Evolutionary conservation across 2,888 invertebrate species (phyloP).

Genomic region (Amiota mariae): DNA sequence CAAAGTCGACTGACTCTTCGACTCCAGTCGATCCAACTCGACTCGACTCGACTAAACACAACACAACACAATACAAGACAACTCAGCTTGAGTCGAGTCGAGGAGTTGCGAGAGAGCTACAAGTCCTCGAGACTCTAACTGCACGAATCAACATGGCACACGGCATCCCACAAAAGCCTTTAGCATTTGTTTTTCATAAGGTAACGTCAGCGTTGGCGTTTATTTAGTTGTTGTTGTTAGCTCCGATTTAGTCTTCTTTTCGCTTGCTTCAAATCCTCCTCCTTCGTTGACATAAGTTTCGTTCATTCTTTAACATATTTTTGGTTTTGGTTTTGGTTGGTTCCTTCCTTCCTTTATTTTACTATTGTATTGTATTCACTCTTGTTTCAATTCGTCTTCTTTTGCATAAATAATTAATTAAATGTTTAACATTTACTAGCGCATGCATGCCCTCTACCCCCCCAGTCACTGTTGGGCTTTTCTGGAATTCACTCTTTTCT

Average conservation of each 20-base stretch:
- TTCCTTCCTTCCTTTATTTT: not conserved
- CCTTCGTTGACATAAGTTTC: too few relatives aligned
- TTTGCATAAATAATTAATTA: constrained; percentile 66
- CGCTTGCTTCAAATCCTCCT: constrained; percentile 2
- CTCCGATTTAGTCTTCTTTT: not conserved
- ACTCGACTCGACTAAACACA: too few relatives aligned
- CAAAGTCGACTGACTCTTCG: constrained; percentile 44
- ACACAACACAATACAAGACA: too few relatives aligned
- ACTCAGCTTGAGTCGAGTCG: too few relatives aligned
- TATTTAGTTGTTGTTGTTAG: constrained; percentile 33
- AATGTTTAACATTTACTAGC: constrained; percentile 57
- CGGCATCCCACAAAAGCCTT: not conserved
- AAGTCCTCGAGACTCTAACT: too few relatives aligned
- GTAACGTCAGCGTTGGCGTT: constrained; percentile 38
- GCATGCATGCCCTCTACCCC: constrained; percentile 12
- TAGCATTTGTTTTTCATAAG: constrained; percentile 13
- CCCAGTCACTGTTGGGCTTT: not conserved
- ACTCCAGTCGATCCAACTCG: too few relatives aligned
- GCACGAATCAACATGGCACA: too few relatives aligned
- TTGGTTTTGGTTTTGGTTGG: not conserved
- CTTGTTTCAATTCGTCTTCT: constrained; percentile 21
- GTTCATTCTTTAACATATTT: too few relatives aligned
- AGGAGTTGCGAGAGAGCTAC: too few relatives aligned
- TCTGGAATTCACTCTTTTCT: too few relatives aligned
- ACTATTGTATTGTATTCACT: not conserved